Conservation (phyloP, 2,113 vertebrate genomes). For the Anthoscopus minutus region DNA sequence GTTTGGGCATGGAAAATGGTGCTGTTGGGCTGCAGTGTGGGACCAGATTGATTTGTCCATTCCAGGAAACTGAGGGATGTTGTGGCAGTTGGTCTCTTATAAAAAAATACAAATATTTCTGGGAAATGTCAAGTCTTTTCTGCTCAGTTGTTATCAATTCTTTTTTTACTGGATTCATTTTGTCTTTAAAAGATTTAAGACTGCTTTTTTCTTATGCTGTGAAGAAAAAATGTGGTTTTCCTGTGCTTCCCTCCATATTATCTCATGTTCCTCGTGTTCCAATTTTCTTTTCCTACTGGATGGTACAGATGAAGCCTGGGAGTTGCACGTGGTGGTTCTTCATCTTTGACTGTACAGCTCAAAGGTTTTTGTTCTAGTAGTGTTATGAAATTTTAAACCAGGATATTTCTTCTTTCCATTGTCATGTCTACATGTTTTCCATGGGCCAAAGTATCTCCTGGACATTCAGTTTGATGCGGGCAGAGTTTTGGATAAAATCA, state of each 20-base stretch:
- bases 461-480: neutral
- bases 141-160: neutral
- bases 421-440: neutral
- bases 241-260: neutral
- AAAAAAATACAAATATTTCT: neutral
- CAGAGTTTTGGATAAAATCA: neutral
- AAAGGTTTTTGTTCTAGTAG: neutral
- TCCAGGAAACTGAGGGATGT: neutral
- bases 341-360: neutral
- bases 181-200: neutral
- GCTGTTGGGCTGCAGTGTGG: neutral
- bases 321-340: neutral
- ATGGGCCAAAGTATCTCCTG: neutral
- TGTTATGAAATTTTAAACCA: neutral
- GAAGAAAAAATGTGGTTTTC: fast-evolving
- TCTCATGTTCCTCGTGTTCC: neutral
- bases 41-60: neutral
- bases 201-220: neutral
- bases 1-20: neutral
- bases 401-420: neutral
- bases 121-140: neutral
- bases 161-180: neutral
- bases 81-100: neutral
- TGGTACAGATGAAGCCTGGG: neutral
- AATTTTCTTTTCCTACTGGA: neutral